Percentiles rank a stretch among this genome's conserved stretches.
Evolutionary conservation across 1,140 invertebrate species (phyloP).

Genomic region (Cyphomyrmex costatus): DNA sequence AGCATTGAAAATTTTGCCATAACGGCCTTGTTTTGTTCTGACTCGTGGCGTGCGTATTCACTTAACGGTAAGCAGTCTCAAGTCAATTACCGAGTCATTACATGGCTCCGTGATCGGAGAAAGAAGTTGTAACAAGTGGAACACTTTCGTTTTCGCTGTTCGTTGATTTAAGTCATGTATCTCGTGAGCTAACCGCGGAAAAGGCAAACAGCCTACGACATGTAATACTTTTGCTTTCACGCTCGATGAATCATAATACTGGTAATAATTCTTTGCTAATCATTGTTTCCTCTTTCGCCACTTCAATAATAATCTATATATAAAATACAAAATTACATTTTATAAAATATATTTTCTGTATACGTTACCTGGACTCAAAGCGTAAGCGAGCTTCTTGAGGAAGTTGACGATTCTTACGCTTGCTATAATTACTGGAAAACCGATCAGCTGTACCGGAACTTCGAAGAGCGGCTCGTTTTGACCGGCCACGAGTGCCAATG

Average conservation of each 20-base stretch:
- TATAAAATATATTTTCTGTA: conserved; percentile 48
- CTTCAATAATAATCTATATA: neutral
- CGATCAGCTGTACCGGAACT: conserved; percentile 93
- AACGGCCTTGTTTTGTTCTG: neutral
- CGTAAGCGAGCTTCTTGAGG: conserved; percentile 93
- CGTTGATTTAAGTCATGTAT: conserved; percentile 58
- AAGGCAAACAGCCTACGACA: conserved; percentile 14
- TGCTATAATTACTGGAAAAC: conserved; percentile 93
- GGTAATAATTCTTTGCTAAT: neutral
- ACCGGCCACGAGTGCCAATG: conserved; percentile 76
- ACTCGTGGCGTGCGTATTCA: neutral
- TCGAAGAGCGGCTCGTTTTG: conserved; percentile 90
- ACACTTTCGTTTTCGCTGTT: conserved; percentile 83
- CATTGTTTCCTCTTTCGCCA: neutral
- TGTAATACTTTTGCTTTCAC: neutral
- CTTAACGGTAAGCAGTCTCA: conserved; percentile 4
- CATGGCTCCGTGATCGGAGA: conserved; percentile 44
- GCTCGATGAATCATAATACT: neutral
- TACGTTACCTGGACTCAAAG: conserved; percentile 93
- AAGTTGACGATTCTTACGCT: conserved; percentile 94
- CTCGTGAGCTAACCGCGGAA: conserved; percentile 37
- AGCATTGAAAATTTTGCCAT: neutral
- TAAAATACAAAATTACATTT: too few species aligned
- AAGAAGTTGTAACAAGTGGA: conserved; percentile 80
- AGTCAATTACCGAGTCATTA: conserved; percentile 65